phyloP scores from a whole-genome alignment of 2,888 invertebrate genomes.

The Tetragonisca angustula region DNA sequence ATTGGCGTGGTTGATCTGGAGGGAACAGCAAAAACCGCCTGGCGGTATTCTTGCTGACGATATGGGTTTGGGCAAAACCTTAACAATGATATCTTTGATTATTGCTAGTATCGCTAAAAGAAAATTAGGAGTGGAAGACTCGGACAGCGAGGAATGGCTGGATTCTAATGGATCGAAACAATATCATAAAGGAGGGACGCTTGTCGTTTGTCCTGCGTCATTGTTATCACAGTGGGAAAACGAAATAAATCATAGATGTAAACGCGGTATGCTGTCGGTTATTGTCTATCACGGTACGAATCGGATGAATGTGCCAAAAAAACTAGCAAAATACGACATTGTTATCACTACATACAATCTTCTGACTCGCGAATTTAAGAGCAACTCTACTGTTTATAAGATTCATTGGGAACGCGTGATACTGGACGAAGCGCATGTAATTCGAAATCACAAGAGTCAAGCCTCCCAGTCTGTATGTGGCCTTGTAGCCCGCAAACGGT shows the following conservation, averaged over 20 bases:
- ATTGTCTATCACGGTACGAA: constrained; percentile 92
- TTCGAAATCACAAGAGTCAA: constrained; percentile 94
- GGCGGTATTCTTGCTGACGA: constrained; percentile 95
- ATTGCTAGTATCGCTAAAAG: constrained; percentile 82
- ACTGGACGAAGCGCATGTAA: constrained; percentile 96
- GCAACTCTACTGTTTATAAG: constrained; percentile 77
- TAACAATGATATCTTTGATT: constrained; percentile 92
- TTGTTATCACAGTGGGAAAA: constrained; percentile 95
- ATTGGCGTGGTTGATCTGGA: constrained; percentile 94
- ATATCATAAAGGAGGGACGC: constrained; percentile 88
- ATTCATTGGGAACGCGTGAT: constrained; percentile 94
- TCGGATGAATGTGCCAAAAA: constrained; percentile 85
- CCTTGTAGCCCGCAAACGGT: constrained; percentile 87
- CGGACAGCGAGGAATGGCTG: constrained; percentile 70
- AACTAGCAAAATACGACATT: constrained; percentile 90
- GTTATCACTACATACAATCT: constrained; percentile 96
- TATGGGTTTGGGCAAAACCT: constrained; percentile 93
- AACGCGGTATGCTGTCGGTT: constrained; percentile 87
- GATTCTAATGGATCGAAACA: constrained; percentile 29
- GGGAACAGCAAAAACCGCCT: constrained; percentile 93
- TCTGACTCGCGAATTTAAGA: constrained; percentile 86
- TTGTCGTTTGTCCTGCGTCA: constrained; percentile 97
- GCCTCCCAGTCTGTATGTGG: constrained; percentile 90
- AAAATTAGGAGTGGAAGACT: constrained; percentile 79
- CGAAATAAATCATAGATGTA: constrained; percentile 89